These are phyloP conservation scores for Villa cingulata DNA, from an alignment of 2,888 invertebrate species.

Conservation along the genomic window DNA sequence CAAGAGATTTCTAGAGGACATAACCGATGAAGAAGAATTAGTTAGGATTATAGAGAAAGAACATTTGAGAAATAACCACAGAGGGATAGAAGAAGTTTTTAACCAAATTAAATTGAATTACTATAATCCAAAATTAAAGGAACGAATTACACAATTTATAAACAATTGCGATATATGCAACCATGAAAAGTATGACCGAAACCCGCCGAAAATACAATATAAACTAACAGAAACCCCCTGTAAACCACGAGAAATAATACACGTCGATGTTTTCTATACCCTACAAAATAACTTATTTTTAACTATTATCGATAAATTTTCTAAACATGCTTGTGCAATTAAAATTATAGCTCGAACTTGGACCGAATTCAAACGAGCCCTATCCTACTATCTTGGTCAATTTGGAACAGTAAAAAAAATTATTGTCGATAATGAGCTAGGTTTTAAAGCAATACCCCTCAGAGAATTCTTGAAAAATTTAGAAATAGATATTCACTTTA, in stretches of 20 bases:
- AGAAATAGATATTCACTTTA: not conserved
- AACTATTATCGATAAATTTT: constrained; percentile 7
- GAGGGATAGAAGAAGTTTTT: not conserved
- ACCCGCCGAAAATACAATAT: not conserved
- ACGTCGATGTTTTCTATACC: constrained; percentile 5
- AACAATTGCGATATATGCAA: not conserved
- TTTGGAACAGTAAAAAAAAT: not conserved
- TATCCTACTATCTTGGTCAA: not conserved
- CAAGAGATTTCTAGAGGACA: not conserved
- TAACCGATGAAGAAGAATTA: not conserved
- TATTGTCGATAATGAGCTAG: not conserved
- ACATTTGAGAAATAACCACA: not conserved
- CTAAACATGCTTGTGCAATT: constrained; percentile 3
- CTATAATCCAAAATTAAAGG: not conserved
- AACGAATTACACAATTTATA: not conserved
- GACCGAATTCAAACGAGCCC: constrained; percentile 2
- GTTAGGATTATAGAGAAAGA: not conserved
- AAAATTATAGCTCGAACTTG: constrained; percentile 3
- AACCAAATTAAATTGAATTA: not conserved
- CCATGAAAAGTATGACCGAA: not conserved
- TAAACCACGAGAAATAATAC: constrained; percentile 4
- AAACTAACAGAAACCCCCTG: constrained; percentile 2
- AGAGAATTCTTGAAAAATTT: not conserved
- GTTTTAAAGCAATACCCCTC: not conserved
- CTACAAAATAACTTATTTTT: not conserved